phyloP scores from a whole-genome alignment of 2,797 vertebrate genomes.

The Takifugu ocellatus region DNA sequence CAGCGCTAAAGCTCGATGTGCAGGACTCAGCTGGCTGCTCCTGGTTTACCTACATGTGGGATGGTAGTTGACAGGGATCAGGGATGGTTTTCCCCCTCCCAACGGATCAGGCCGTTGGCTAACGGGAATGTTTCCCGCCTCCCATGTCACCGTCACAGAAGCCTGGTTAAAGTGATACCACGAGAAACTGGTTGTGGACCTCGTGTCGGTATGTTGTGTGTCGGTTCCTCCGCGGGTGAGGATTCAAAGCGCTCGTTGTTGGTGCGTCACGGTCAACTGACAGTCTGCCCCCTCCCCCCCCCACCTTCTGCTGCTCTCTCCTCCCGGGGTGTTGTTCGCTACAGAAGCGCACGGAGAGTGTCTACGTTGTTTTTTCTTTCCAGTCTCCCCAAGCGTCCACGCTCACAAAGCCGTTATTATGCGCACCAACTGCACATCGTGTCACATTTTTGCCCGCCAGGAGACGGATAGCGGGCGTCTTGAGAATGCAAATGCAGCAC shows the following conservation, averaged over 20 bases:
- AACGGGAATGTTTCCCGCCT: too few relatives aligned
- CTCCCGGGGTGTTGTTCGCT: conserved; percentile 50
- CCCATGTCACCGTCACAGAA: too few relatives aligned
- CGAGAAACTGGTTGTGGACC: background rate
- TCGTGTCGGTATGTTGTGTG: conserved; percentile 7
- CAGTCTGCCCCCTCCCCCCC: conserved; percentile 28
- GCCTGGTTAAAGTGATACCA: too few relatives aligned
- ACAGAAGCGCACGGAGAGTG: conserved; percentile 54
- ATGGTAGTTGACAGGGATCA: too few relatives aligned
- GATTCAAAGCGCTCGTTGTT: conserved; percentile 51
- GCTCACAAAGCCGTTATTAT: conserved; percentile 61
- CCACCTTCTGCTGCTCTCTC: conserved; percentile 5
- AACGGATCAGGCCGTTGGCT: too few relatives aligned
- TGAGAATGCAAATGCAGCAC: conserved; percentile 46
- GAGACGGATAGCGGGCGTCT: conserved; percentile 56
- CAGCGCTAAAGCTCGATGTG: too few relatives aligned
- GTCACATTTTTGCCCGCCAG: conserved; percentile 63
- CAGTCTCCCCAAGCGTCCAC: conserved; percentile 46
- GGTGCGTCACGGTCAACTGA: conserved; percentile 56
- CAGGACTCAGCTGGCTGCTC: too few relatives aligned
- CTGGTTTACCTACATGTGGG: too few relatives aligned
- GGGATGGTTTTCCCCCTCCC: too few relatives aligned
- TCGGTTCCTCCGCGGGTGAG: conserved; percentile 6
- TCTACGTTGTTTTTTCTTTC: conserved; percentile 45
- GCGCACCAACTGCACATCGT: conserved; percentile 39